phyloP scores from a whole-genome alignment of 2,797 vertebrate species.

The Ctenochaetus hawaiiensis region DNA sequence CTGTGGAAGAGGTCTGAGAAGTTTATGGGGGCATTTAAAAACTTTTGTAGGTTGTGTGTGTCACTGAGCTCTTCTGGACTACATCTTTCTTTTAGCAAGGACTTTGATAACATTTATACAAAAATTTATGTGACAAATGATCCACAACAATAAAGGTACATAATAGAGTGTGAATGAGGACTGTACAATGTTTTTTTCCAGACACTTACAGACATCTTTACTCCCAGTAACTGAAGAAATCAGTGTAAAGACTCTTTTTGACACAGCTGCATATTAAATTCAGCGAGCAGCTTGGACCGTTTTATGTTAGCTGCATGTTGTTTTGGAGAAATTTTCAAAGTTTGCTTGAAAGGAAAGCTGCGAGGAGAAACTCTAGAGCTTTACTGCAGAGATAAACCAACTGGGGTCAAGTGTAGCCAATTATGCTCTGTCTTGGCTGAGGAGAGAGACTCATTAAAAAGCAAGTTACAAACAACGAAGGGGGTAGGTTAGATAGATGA shows the following conservation, averaged over 20 bases:
- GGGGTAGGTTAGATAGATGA: constrained; percentile 1
- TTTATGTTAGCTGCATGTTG: constrained; percentile 14
- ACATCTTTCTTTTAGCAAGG: background rate
- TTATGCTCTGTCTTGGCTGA: constrained; percentile 11
- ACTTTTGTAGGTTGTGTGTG: background rate
- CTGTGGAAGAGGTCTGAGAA: background rate
- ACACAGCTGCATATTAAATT: constrained; percentile 13
- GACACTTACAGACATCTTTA: constrained; percentile 18
- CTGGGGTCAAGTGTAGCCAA: constrained; percentile 27
- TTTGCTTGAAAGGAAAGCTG: background rate
- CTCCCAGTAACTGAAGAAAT: constrained; percentile 20
- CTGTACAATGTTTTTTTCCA: background rate
- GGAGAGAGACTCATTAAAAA: background rate
- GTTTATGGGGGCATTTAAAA: constrained; percentile 7
- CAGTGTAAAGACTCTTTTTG: constrained; percentile 16
- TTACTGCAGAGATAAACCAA: constrained; percentile 9
- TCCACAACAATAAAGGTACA: background rate
- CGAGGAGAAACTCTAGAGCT: background rate
- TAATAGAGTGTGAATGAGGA: constrained; percentile 1
- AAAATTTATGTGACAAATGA: background rate
- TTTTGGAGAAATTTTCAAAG: background rate
- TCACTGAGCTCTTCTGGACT: background rate
- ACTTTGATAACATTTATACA: constrained; percentile 3
- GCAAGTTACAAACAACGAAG: constrained; percentile 12
- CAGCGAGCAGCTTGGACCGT: constrained; percentile 7